Evolutionary conservation across 2,888 invertebrate genomes (phyloP).

Genomic region (Eristalis pertinax): DNA sequence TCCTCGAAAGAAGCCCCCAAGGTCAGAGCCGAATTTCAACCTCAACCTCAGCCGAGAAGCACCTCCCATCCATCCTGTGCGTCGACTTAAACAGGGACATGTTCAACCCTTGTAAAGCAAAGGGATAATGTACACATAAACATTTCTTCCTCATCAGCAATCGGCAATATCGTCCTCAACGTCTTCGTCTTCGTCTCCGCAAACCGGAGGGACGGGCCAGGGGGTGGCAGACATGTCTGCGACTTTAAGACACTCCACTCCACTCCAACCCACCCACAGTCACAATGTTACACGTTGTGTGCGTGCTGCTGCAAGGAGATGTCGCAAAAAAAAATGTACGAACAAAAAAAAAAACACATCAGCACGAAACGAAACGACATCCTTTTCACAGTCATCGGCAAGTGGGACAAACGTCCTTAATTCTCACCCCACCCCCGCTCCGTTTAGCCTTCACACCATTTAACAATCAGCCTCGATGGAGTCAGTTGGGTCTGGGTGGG

Average conservation of each 20-base stretch:
- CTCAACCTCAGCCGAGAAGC: conserved; percentile 23
- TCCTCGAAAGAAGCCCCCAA: conserved; percentile 62
- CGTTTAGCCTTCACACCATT: conserved; percentile 70
- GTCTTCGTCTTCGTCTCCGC: background rate
- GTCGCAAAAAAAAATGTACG: no score
- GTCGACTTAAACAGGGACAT: conserved; percentile 19
- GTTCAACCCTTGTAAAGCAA: conserved; percentile 67
- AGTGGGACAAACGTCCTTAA: conserved; percentile 70
- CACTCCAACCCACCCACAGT: conserved; percentile 24
- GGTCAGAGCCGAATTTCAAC: conserved; percentile 54
- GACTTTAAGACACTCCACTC: conserved; percentile 23
- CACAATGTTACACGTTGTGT: conserved; percentile 51
- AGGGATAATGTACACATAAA: conserved; percentile 72
- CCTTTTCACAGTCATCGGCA: conserved; percentile 67
- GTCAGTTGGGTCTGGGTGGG: background rate
- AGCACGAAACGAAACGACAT: conserved; percentile 49
- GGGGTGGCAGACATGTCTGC: conserved; percentile 64
- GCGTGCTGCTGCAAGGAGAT: conserved; percentile 63
- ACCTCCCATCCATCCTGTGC: background rate
- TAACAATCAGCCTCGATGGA: conserved; percentile 54
- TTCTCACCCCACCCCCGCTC: conserved; percentile 50
- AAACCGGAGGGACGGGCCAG: background rate
- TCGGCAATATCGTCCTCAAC: conserved; percentile 47
- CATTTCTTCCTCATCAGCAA: conserved; percentile 67
- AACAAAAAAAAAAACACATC: conserved; percentile 12